Base-by-base conservation (phyloP, 35 echinoderm and acorn worm species). In the Ophioderma brevispina region DNA sequence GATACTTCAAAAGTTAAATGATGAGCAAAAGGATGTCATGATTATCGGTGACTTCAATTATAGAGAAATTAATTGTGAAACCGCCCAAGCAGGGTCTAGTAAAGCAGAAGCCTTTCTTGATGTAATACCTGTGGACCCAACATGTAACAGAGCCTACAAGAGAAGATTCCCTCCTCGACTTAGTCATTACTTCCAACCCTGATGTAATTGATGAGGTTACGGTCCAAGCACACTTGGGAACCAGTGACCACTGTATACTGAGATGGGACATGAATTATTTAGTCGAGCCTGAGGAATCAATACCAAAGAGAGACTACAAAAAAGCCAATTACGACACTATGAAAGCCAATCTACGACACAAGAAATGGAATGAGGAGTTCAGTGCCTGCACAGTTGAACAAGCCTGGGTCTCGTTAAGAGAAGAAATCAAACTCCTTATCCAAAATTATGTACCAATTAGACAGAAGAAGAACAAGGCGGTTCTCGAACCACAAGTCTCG, bases 221-320 rank as follows among this genome's bases (percentile, higher is more conserved):
- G 41, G 86, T 88, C 8, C 64, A 77, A 50, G 86, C 64, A 15
- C 86, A 88, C 38, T 75, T 88, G 32, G 86, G 86, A 36, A 41
- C 86, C n/a, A 88, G 86, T 80, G 86, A 88, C 76, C 86, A 88
- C 35, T 88, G 63, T 79, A 75, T 87, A 18, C 25, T 87, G 38
- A 81, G 38, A 41, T 81, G 80, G 80, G 80, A 81, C 38, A 81
- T 81, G 80, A 84, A 84, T 33, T 84, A 84, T 46, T 41, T 81
- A 38, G 38, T 81, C 33, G 80, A 81, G 35, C 38, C 38, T 35
- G 38, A 41, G 23, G 33, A 36, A 81, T 36, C 35, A 81, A 14
- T 81, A 37, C 40, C 82, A 49, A 85, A 85, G 35, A 50, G 82
- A 56, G 82, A 85, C 49, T 85, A 85, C 35, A 50, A 85, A 33